Evolutionary conservation across 2,113 vertebrate genomes (phyloP), one percentile per base, ranked within the genome.

Genomic region (Dicerorhinus sumatrensis): DNA sequence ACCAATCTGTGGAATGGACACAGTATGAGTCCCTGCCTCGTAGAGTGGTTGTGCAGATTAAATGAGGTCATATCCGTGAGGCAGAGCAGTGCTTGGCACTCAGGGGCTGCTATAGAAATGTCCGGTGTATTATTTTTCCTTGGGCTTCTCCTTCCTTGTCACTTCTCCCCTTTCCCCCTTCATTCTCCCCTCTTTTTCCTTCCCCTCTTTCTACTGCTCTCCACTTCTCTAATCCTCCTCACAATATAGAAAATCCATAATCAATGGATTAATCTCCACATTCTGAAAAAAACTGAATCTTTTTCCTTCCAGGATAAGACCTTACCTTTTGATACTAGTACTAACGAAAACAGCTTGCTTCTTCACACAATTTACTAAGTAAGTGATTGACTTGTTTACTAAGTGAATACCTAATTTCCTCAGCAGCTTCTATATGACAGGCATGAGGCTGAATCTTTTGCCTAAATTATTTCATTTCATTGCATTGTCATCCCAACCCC

Each of bases 31-130:
- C 60, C 14, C 21, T 23, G 27, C 25, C 11, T 73, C 31, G 14
- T 9, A 62, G 51, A 69, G n/a, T 39, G 25, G 8, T 31, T 69
- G 56, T 39, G 48, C 46, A 21, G 16, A 54, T 46, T 33, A 8
- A 70, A 10, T 51, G 69, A 69, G 9, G 12, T 16, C 16, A 69
- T 20, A 2, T 21, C 1, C 0, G 0, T 0, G 6, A 51, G 70
- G 63, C 0, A 42, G 33, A 79, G 56, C 36, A 39, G 20, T 16
- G 14, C 21, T 36, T 10, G 73, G 46, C 0, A 0, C 3, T 1
- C 4, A 10, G 39, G 42, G 36, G 5, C 48, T 17, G 70, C 67
- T 4, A 0, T 10, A 58, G n/a, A 27, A 33, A 70, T 46, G 23
- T 88, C 54, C 4, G 13, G 1, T 18, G 8, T 21, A 31, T n/a